These are phyloP conservation scores for Todus mexicanus DNA, from an alignment of 2,797 vertebrate species.

Conservation along the genomic window DNA sequence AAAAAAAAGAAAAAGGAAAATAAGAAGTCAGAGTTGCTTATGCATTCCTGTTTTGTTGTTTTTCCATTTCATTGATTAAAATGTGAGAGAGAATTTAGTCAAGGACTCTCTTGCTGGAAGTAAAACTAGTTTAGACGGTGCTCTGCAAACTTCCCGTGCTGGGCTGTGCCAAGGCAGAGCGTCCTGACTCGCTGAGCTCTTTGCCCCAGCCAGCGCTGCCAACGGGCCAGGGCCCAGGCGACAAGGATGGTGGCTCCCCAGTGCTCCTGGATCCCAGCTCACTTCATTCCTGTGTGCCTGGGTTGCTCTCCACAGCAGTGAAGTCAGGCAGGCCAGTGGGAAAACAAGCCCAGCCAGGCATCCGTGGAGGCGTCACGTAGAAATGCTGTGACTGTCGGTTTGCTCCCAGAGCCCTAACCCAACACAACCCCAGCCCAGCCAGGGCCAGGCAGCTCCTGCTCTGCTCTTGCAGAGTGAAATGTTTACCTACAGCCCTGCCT, in stretches of 20 bases:
- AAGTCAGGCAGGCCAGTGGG: rapidly evolving
- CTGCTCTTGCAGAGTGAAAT: not conserved
- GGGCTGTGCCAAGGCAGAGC: not conserved
- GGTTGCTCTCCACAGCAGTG: not conserved
- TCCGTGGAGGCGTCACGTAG: rapidly evolving
- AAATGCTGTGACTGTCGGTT: rapidly evolving
- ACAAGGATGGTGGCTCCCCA: not conserved
- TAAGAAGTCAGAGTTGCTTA: not conserved
- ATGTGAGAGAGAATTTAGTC: slow-evolving; percentile 40
- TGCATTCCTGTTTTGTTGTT: slow-evolving; percentile 22
- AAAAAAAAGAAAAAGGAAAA: not conserved
- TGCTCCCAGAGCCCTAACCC: not conserved
- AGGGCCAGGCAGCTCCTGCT: not conserved
- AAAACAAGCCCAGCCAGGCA: not conserved
- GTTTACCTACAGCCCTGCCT: slow-evolving; percentile 10
- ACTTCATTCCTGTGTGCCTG: rapidly evolving
- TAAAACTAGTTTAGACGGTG: not conserved
- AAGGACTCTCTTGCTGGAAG: slow-evolving; percentile 3
- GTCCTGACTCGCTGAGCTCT: not conserved
- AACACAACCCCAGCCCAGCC: rapidly evolving
- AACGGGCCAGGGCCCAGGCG: not conserved
- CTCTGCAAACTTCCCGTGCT: rapidly evolving
- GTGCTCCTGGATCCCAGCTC: rapidly evolving
- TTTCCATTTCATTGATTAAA: slow-evolving; percentile 57
- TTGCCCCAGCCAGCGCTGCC: not conserved